Evolutionary conservation across 2,797 vertebrate species (phyloP), one percentile per base, ranked within the genome.

Genomic region (Tokudaia muenninki): DNA sequence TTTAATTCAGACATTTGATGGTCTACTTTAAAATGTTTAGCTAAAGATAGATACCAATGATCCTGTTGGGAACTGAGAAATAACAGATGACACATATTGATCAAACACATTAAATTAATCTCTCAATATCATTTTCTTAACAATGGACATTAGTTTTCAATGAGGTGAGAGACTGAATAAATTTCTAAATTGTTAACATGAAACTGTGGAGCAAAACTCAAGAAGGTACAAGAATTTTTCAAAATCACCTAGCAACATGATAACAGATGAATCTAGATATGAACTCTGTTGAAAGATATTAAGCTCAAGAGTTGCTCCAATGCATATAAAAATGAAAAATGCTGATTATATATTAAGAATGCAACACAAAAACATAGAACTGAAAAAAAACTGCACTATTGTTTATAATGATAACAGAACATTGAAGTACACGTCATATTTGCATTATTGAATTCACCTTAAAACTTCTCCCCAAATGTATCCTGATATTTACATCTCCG

Each of bases 361-460:
- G 59, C 22, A 77, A 72, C 79, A n/a, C 91, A 1, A 91, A 95
- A 93, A 59, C 37, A 41, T 47, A 26, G 24, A 29, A 55, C 2
- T 52, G 41, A 88, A 44, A 41, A 41, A 77, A 70, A 75, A 55
- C 52, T 22, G 41, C 77, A 34, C 17, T 86, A 78, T 55, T 94
- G 59, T 78, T 6, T 55, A 74, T 34, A 44, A 72, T 41, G 29
- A 59, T 19, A 87, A 88, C 86, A 61, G 91, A 37, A 89, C 10
- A 24, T 31, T 92, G 87, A 90, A 52, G 67, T 70, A 84, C 63
- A 24, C 82, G 21, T 63, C n/a, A 79, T 72, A 70, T 80, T 91
- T 95, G 6, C 82, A 57, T 57, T 63, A 93, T 24, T 74, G 7
- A 74, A 84, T 74, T 97, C 37, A 93, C 50, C 9, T 70, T 78